Evolutionary conservation across 2,113 vertebrate species (phyloP), one percentile per base, ranked within the genome.

Genomic region (Axis porcinus): DNA sequence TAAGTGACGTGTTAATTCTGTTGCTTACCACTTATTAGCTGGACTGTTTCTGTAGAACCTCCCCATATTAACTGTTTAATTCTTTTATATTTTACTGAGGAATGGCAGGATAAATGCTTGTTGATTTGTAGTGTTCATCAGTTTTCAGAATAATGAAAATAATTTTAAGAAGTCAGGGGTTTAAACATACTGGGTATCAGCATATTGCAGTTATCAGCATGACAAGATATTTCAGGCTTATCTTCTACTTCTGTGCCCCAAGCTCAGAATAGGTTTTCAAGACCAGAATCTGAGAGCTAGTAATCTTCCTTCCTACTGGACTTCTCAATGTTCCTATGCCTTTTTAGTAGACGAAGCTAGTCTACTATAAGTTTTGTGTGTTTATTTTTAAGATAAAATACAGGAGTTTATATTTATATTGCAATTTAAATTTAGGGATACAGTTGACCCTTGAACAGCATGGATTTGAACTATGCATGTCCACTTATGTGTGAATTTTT

Each of bases 371-470:
- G 15, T 93, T 93, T 86, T 70, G 4, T 43, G 6, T 87, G 0
- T 89, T 95, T 78, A 91, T 79, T 94, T 97, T 96, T 91, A 96
- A 94, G 86, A n/a, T 96, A 94, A 91, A 97, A 81, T 92, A 86
- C 7, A 28, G 81, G 78, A 52, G n/a, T 91, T 94, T 93, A 92
- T 95, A 83, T 7, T 62, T 43, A 96, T 36, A 88, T 85, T 93
- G 17, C 4, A 82, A 11, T 76, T 97, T n/a, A 96, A 30, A 84
- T 91, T 82, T 95, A 62, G 90, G 17, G 90, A 93, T 93, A 76
- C 27, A 52, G 30, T 81, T 81, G 78, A 81, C 78, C 47, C 30
- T 81, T 81, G 47, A 52, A 81, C 78, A 52, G 30, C 78, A 52
- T 81, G 47, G 30, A 50, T 52, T 52, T 81, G 78, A 52, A 52